Base-by-base conservation (phyloP, 1,140 invertebrate species). In the Periplaneta americana region DNA sequence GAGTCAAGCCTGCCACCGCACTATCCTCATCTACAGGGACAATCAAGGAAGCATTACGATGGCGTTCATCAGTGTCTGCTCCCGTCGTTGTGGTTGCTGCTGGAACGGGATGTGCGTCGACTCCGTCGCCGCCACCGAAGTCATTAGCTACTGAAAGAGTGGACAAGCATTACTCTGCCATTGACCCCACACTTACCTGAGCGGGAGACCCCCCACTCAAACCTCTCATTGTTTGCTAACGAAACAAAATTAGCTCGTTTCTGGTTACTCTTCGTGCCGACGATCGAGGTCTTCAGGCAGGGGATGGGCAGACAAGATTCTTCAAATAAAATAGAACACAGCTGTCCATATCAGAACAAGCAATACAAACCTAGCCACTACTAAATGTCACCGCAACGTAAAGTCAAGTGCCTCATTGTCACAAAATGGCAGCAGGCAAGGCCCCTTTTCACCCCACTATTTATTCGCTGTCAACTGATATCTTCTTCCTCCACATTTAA, bases 1-100 rank as follows among this genome's bases (percentile, higher is more conserved):
- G 81, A 82, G 78, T 88, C 81, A 79, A 33, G 87, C 83, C 87
- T 81, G 88, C 87, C 87, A 88, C 87, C 84, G 85, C 84, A 88
- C 86, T 88, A 86, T 87, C 89, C 84, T 88, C 89, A 90, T 89
- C 89, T 89, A 88, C 88, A 87, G 87, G 86, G 87, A 90, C 88
- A 89, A 89, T 89, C 88, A 90, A 90, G 88, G 87, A 89, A 88
- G 79, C 80, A 82, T 81, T 83, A 81, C 75, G 34, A 57, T 13
- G 48, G 48, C 48, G 48, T 66, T 66, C 48, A 66, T 66, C 48
- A 66, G 48, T 66, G 48, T n/a, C 48, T 66, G 48, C 48, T 66
- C 22, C 48, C n/a, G 48, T 28, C 6, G 48, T n/a, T 11, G 48
- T 28, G 6, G 48, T 66, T 28, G 48, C 48, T 28, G 22, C 48